Evolutionary conservation across 2,113 vertebrate genomes (phyloP).

Genomic region (Telmatochromis sp.): DNA sequence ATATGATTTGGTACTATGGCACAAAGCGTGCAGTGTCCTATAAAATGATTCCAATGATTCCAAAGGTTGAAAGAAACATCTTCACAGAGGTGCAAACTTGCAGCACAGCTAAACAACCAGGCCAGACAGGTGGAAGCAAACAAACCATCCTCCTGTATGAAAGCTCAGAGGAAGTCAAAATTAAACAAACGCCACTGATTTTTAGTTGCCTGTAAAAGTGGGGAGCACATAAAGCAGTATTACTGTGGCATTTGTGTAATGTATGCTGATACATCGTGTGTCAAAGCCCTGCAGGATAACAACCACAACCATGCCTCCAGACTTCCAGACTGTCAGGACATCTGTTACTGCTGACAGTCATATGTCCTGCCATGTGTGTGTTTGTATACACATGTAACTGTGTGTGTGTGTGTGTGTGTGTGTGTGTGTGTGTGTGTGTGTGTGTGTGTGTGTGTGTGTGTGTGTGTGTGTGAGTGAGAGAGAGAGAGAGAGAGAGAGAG

Average conservation of each 20-base stretch:
- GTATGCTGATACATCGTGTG: conserved; percentile 64
- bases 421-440: background rate
- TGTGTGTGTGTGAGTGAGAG: no score
- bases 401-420: background rate
- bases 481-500: no score
- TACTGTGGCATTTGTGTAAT: conserved; percentile 50
- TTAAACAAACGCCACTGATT: background rate
- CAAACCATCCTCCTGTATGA: background rate
- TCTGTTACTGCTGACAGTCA: conserved; percentile 73
- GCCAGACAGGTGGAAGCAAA: background rate
- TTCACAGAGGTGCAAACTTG: background rate
- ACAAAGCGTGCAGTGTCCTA: background rate
- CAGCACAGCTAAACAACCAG: background rate
- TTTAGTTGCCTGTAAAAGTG: background rate
- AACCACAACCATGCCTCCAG: conserved; percentile 60
- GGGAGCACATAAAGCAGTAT: background rate
- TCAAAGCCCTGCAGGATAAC: conserved; percentile 65
- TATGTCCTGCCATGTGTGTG: conserved; percentile 41
- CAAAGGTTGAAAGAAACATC: background rate
- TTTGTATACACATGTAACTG: background rate
- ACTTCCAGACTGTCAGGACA: conserved; percentile 73
- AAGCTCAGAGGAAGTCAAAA: background rate
- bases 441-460: no score
- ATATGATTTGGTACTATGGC: background rate
- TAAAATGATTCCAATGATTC: background rate